phyloP scores from a whole-genome alignment of 2,113 vertebrate species.

The Holacanthus passer region DNA sequence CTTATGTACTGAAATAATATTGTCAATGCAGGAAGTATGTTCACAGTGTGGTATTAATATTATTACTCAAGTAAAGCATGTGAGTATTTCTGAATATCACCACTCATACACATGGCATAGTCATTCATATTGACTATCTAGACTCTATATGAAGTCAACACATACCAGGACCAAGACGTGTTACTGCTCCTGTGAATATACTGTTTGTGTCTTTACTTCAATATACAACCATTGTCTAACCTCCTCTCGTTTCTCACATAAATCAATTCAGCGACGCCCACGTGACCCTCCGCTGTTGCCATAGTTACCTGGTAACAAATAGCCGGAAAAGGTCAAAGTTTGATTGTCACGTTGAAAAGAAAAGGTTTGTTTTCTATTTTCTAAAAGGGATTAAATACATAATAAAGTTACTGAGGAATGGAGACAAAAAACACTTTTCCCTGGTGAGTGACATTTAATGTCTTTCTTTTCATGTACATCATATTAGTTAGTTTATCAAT shows the following conservation, averaged over 20 bases:
- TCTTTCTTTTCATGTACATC: too few species aligned
- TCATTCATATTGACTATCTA: background rate
- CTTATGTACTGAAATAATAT: too few species aligned
- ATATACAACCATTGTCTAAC: background rate
- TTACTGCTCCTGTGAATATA: too few species aligned
- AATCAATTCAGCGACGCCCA: too few species aligned
- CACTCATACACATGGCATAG: background rate
- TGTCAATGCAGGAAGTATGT: background rate
- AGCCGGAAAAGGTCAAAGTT: background rate
- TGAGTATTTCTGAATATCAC: background rate
- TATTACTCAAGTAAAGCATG: background rate
- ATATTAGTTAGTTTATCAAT: too few species aligned
- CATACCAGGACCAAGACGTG: background rate
- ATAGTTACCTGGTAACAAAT: slow-evolving; percentile 53
- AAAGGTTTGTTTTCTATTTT: background rate
- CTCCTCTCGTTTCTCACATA: background rate
- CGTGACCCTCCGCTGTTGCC: slow-evolving; percentile 12
- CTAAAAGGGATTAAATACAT: background rate
- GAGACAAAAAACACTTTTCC: slow-evolving; percentile 28
- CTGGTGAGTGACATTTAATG: slow-evolving; percentile 32
- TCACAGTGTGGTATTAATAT: background rate
- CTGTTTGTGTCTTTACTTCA: background rate
- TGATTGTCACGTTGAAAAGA: too few species aligned
- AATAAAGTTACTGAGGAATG: background rate
- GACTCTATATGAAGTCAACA: background rate